Base-by-base conservation (phyloP, 2,888 invertebrate genomes). In the Lapara coniferarum region DNA sequence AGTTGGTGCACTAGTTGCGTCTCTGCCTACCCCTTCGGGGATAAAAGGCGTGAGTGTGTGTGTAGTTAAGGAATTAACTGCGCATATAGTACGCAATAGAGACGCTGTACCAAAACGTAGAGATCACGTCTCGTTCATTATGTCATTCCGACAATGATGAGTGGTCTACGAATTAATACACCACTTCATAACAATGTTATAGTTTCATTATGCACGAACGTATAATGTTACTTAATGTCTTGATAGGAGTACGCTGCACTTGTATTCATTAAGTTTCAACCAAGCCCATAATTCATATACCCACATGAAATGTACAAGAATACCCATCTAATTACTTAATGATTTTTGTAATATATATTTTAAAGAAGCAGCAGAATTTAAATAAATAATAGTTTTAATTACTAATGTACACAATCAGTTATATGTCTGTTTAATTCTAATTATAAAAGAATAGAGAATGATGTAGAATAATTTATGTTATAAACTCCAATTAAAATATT, bases 11-110 rank as follows among this genome's bases (percentile, higher is more conserved):
- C n/a, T n/a, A n/a, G n/a, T n/a, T n/a, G n/a, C n/a, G n/a, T n/a
- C n/a, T n/a, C n/a, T n/a, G n/a, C n/a, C n/a, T n/a, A n/a, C n/a
- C n/a, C n/a, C n/a, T n/a, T n/a, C n/a, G n/a, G n/a, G n/a, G n/a
- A n/a, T n/a, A n/a, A n/a, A n/a, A n/a, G n/a, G n/a, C n/a, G n/a
- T n/a, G n/a, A n/a, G n/a, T n/a, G n/a, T n/a, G n/a, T n/a, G n/a
- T n/a, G n/a, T n/a, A n/a, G n/a, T n/a, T n/a, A 74, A 78, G 81
- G 77, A 80, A 83, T 81, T 80, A 81, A 77, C 73, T 77, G 73
- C 76, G 73, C 74, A 74, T 72, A 74, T 75, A 71, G 12, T 49
- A 13, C 13, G 66, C 49, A 66, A 52, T 52, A 37, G 30, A 53
- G 7, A 63, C 19, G 5, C 0, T 19, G 19, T 46, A 46, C 59